These are phyloP conservation scores for Episyrphus balteatus DNA, from an alignment of 1,140 invertebrate species.

Conservation along the genomic window DNA sequence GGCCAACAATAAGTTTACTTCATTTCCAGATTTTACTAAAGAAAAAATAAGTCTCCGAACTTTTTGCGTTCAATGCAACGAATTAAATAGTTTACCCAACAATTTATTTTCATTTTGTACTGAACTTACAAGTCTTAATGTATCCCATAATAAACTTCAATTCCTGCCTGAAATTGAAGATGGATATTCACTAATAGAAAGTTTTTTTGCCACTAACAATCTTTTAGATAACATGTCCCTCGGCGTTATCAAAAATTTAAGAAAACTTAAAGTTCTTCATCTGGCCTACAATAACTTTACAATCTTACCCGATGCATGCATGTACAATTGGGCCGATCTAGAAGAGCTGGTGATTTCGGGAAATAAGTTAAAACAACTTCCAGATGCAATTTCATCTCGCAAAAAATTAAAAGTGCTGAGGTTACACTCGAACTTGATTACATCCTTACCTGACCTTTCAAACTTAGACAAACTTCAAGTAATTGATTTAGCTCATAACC, in stretches of 20 bases:
- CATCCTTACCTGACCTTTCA: constrained; percentile 61
- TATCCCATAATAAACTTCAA: constrained; percentile 64
- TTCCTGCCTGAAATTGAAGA: constrained; percentile 49
- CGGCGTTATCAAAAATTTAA: constrained; percentile 54
- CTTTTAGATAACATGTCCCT: constrained; percentile 61
- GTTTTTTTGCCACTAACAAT: constrained; percentile 65
- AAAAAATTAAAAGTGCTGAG: constrained; percentile 61
- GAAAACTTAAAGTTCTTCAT: constrained; percentile 56
- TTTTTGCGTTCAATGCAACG: constrained; percentile 66
- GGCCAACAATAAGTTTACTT: constrained; percentile 61
- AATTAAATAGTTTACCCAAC: constrained; percentile 55
- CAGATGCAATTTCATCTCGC: constrained; percentile 60
- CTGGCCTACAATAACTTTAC: constrained; percentile 68
- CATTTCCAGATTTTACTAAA: constrained; percentile 56
- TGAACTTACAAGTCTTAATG: constrained; percentile 59
- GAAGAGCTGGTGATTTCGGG: constrained; percentile 74
- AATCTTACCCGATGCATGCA: constrained; percentile 59
- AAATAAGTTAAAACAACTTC: constrained; percentile 64
- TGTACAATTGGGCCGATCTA: constrained; percentile 61
- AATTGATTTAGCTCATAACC: constrained; percentile 74
- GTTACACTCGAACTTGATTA: constrained; percentile 69
- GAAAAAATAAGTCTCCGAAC: constrained; percentile 54
- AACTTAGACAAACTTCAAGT: constrained; percentile 64
- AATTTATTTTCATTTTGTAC: constrained; percentile 64
- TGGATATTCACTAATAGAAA: constrained; percentile 51